These are phyloP conservation scores for Psilopsiagon aurifrons DNA, from an alignment of 2,113 vertebrate genomes.

Conservation along the genomic window DNA sequence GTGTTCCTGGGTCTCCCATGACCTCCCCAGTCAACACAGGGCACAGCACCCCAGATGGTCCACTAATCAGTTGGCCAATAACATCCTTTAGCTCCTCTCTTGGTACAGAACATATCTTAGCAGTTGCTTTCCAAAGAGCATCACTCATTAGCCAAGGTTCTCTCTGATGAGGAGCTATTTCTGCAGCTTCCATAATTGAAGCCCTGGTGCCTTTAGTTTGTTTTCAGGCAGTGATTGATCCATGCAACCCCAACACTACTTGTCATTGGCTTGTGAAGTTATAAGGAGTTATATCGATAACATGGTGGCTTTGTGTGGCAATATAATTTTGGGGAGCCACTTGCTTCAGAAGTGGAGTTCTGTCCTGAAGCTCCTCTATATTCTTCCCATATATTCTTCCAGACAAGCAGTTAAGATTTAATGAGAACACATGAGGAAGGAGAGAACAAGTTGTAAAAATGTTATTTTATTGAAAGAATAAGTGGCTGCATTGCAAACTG, in stretches of 20 bases:
- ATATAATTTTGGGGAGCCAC: neutral
- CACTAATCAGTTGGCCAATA: neutral
- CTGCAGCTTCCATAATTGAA: neutral
- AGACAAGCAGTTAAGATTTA: neutral
- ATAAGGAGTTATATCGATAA: neutral
- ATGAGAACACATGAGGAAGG: neutral
- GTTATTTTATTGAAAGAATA: neutral
- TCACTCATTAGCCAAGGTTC: fast-evolving
- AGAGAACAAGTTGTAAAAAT: neutral
- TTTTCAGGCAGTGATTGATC: neutral
- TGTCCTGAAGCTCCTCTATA: neutral
- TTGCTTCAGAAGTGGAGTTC: neutral
- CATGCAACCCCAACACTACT: fast-evolving
- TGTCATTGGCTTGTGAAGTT: neutral
- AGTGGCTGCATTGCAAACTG: fast-evolving
- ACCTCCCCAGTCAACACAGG: neutral
- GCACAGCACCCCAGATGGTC: neutral
- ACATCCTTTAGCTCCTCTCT: fast-evolving
- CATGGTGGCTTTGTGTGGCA: neutral
- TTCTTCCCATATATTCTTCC: neutral
- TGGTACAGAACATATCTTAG: neutral
- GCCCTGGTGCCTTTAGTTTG: neutral
- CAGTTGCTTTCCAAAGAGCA: fast-evolving
- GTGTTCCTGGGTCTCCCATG: neutral
- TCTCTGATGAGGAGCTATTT: neutral